Evolutionary conservation across 2,797 vertebrate genomes (phyloP).

Genomic region (Urocyon cinereoargenteus): DNA sequence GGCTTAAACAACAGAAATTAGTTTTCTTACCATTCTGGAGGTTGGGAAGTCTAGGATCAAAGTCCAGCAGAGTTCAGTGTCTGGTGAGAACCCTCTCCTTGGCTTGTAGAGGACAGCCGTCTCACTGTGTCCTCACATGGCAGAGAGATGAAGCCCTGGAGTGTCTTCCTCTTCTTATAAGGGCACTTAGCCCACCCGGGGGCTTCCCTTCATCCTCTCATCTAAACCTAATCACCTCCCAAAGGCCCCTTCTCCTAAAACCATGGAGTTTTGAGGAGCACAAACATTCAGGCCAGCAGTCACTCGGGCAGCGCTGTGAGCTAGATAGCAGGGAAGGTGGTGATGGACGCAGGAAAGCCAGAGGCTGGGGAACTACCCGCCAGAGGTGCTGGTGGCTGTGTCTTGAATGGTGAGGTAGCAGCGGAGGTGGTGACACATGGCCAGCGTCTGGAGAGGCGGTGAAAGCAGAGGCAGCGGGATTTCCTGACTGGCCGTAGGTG

Average conservation of each 20-base stretch:
- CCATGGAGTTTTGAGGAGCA: neutral
- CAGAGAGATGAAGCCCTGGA: neutral
- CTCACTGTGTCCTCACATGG: neutral
- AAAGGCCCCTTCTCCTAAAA: neutral
- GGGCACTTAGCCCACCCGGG: too few species aligned
- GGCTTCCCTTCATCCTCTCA: neutral
- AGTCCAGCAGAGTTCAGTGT: neutral
- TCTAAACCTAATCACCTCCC: neutral
- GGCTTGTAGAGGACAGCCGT: neutral
- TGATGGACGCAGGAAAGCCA: neutral
- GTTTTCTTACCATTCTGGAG: neutral
- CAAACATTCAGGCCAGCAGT: neutral
- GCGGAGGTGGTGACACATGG: neutral
- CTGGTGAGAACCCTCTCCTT: neutral
- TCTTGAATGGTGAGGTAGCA: accelerated
- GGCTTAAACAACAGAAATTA: neutral
- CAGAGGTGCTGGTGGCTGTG: neutral
- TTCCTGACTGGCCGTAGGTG: neutral
- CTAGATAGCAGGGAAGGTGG: neutral
- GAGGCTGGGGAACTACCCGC: neutral
- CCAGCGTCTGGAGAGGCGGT: neutral
- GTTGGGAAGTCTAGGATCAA: neutral
- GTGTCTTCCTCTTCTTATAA: neutral
- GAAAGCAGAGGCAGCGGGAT: too few species aligned
- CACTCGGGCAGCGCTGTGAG: neutral